These are phyloP conservation scores for Odontomachus brunneus DNA, from an alignment of 1,140 invertebrate genomes.

Conservation along the genomic window DNA sequence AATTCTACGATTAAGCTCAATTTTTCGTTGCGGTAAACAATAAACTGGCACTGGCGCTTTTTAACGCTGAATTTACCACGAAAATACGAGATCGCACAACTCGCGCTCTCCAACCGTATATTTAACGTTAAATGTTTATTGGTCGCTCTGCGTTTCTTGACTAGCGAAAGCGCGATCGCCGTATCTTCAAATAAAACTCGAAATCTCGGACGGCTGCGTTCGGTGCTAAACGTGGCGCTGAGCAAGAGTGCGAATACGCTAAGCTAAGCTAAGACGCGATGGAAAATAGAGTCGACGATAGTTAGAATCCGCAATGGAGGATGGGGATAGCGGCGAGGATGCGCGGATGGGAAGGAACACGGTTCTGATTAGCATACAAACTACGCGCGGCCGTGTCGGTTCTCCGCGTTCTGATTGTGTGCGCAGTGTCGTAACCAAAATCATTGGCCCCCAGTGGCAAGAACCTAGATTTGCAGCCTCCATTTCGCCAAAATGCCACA, in stretches of 20 bases:
- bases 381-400: slow-evolving; percentile 75
- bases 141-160: slow-evolving; percentile 37
- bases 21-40: neutral
- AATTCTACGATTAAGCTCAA: neutral
- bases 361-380: slow-evolving; percentile 80
- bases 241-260: slow-evolving; percentile 42
- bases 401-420: slow-evolving; percentile 62
- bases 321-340: slow-evolving; percentile 40
- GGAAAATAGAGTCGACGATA: slow-evolving; percentile 54
- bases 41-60: neutral
- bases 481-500: neutral
- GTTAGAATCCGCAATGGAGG: slow-evolving; percentile 28
- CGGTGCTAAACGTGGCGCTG: slow-evolving; percentile 23
- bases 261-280: slow-evolving; percentile 34
- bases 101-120: neutral
- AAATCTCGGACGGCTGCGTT: slow-evolving; percentile 23
- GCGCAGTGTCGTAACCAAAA: neutral
- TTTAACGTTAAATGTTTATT: slow-evolving; percentile 3
- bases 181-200: slow-evolving; percentile 34
- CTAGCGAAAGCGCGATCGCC: slow-evolving; percentile 29
- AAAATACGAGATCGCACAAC: neutral
- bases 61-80: neutral
- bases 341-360: slow-evolving; percentile 72
- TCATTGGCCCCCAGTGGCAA: neutral
- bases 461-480: slow-evolving; percentile 16